phyloP scores from a whole-genome alignment of 64 coral and sea anemone species.

The Montipora efflorescens region DNA sequence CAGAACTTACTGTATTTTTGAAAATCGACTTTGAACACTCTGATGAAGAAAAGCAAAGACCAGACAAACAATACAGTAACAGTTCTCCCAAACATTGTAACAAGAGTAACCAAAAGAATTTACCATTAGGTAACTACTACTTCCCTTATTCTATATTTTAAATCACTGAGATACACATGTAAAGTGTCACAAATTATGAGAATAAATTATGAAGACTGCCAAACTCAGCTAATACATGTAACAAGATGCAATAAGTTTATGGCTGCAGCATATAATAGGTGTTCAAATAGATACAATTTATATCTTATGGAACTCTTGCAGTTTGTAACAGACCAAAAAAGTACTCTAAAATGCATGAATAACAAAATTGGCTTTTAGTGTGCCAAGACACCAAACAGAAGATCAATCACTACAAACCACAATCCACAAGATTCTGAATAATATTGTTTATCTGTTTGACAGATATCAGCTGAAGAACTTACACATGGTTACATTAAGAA shows the following conservation, averaged over 20 bases:
- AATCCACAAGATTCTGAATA: background rate
- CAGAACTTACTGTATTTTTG: too few relatives aligned
- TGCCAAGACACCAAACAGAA: background rate
- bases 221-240: too few relatives aligned
- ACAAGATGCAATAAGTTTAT: background rate
- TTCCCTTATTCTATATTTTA: too few relatives aligned
- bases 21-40: background rate
- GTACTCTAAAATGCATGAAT: background rate
- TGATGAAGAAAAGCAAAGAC: background rate
- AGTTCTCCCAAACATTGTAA: too few relatives aligned
- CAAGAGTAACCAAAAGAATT: too few relatives aligned
- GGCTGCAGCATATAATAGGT: background rate
- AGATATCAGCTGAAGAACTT: background rate
- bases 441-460: background rate
- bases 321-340: background rate
- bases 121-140: too few relatives aligned
- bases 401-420: background rate
- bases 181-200: too few relatives aligned
- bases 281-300: background rate
- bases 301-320: background rate
- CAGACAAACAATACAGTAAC: too few relatives aligned
- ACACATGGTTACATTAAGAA: background rate
- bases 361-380: background rate
- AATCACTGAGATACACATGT: too few relatives aligned
- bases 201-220: too few relatives aligned